Percentiles rank a stretch among this genome's conserved stretches.
Conservation (phyloP, 1,140 invertebrate species). For the Zelostemma sp. region DNA sequence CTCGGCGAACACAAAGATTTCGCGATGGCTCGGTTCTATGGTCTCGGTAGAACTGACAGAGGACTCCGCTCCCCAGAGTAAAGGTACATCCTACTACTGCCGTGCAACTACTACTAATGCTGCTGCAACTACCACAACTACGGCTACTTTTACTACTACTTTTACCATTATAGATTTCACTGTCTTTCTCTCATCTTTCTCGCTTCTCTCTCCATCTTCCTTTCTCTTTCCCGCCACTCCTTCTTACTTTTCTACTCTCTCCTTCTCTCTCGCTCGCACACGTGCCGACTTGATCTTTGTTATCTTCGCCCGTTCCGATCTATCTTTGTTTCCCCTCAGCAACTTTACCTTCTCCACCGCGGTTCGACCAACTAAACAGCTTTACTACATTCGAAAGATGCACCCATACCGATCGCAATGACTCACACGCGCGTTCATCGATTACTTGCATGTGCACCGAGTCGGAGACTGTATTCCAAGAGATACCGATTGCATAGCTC, state of each 20-base stretch:
- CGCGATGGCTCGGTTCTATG: conserved; percentile 59
- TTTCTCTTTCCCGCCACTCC: conserved; percentile 15
- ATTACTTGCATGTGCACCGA: conserved; percentile 30
- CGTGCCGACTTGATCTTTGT: conserved; percentile 3
- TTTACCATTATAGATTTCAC: conserved; percentile 34
- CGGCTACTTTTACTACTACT: conserved; percentile 45
- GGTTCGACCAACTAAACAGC: conserved; percentile 31
- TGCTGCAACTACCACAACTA: conserved; percentile 48
- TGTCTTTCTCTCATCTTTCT: conserved; percentile 27
- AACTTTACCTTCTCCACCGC: conserved; percentile 7
- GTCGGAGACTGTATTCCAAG: conserved; percentile 17
- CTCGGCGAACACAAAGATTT: conserved; percentile 31
- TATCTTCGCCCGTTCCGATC: conserved; percentile 27
- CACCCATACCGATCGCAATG: conserved; percentile 42
- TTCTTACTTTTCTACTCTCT: no score
- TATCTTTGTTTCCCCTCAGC: conserved; percentile 50
- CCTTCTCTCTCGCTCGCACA: conserved; percentile 17
- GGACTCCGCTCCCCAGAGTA: conserved; percentile 61
- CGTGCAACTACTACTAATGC: conserved; percentile 45
- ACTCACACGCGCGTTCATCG: conserved; percentile 17
- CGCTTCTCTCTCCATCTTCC: conserved; percentile 12
- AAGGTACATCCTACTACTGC: conserved; percentile 61
- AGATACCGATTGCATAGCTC: background rate
- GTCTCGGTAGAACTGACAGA: conserved; percentile 62
- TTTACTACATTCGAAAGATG: conserved; percentile 44